Evolutionary conservation across 2,797 vertebrate genomes (phyloP), one percentile per base, ranked within the genome.

Genomic region (Sebastes wilsoni): DNA sequence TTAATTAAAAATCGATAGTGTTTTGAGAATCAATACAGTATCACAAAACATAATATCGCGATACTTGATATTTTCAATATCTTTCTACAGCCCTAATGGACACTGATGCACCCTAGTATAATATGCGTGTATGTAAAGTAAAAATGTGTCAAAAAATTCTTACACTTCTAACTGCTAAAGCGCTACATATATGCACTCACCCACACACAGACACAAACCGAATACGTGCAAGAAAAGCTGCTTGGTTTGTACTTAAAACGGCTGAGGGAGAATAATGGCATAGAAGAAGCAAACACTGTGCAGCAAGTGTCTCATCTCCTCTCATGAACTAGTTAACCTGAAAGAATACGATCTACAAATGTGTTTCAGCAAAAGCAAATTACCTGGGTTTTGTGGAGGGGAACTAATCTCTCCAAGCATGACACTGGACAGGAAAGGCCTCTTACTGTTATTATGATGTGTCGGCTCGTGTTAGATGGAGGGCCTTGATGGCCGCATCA

Each of bases 401-500:
- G 95, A 96, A 96, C 95, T 96, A 96, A 96, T 96, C 95, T 96
- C 91, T 94, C 94, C 93, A 94, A 95, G 94, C 95, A 95, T 96
- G 96, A 96, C 96, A 96, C 93, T 90, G 95, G 95, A 96, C 95
- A 96, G 95, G 95, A 95, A 94, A 94, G 95, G 94, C 94, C 95
- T 96, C 95, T 96, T 96, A 96, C 94, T 95, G 95, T 96, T 96
- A 96, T 96, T 96, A 96, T 96, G 95, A 96, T 95, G 94, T 96
- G 95, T 96, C 95, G 93, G 92, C 94, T 96, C 87, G 89, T 87
- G 95, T 96, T 96, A 96, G 94, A 95, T 94, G 87, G 91, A 94
- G 93, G 94, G 93, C 91, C 94, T 90, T 96, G 95, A 96, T 94
- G 95, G 91, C 91, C 94, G 87, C 91, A 93, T 93, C 93, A 93